Evolutionary conservation across 2,888 invertebrate genomes (phyloP), one percentile per base, ranked within the genome.

Genomic region (Enoplolaimus lenunculus): DNA sequence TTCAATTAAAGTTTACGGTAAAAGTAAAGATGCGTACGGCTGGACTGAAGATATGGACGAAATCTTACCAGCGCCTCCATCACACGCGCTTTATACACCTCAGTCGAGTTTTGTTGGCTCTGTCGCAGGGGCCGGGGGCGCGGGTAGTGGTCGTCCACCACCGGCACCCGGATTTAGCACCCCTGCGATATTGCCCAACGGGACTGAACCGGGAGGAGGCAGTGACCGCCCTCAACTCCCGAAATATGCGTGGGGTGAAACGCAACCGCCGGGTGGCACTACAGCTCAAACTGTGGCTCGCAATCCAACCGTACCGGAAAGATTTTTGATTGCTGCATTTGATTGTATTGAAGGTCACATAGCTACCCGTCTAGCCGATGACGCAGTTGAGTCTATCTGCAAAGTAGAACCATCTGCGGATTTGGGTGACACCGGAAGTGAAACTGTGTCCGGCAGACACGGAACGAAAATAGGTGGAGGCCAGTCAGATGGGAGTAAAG

Each of bases 1-100:
- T 81, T 91, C 90, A 66, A 88, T 95, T 30, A 93, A 93, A 85
- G 78, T 83, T 29, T 94, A 94, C 80, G 93, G 93, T 0, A 93
- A 93, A 83, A 90, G 91, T 0, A 95, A 95, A 82, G 94, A 94
- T 80, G 86, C 89, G 0, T 93, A 95, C 79, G 93, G 93, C 60
- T 95, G 94, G 95, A 93, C 93, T 0, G 94, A 95, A 80, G 94
- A 95, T 78, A 87, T 86, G 7, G 93, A 94, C 77, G 94, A 94
- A 31, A 45, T 45, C 45, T 21, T 45, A 21, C 45, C 45, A 45
- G 7, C 45, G 45, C 7, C 45, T 13, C 45, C 45, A 45, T 45
- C 45, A 45, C 64, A n/a, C 28, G 64, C 7, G n/a, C 3, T 29
- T 26, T 28, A 7, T 26, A 62, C 28, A 28, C 30, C 30, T 3